Evolutionary conservation across 2,888 invertebrate genomes (phyloP).

Genomic region (Pristionchus arcanus): DNA sequence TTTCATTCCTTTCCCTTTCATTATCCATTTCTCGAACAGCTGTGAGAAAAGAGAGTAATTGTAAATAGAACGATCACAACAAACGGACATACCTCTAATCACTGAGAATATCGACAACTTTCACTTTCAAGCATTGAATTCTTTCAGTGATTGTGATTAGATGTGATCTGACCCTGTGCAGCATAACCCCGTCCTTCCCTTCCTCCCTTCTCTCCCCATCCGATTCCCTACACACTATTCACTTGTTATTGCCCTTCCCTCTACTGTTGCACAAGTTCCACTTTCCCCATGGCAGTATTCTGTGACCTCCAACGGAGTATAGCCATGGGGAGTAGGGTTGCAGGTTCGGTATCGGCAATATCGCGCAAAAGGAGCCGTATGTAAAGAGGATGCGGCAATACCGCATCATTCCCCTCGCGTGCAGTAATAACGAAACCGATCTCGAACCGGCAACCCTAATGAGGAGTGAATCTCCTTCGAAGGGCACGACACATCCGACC

Average conservation of each 20-base stretch:
- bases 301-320: too few relatives aligned
- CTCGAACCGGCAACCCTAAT: too few relatives aligned
- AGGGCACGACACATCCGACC: background rate
- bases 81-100: background rate
- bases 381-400: too few relatives aligned
- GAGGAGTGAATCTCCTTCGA: background rate
- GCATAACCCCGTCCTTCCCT: background rate
- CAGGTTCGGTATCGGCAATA: too few relatives aligned
- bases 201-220: background rate
- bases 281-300: background rate
- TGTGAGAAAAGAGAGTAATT: background rate
- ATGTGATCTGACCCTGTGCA: background rate
- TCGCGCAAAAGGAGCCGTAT: too few relatives aligned
- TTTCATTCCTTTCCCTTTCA: slow-evolving; percentile 2
- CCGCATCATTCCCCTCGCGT: too few relatives aligned
- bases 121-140: background rate
- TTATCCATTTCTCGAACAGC: slow-evolving; percentile 10
- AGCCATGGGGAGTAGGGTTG: too few relatives aligned
- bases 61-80: slow-evolving; percentile 15
- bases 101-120: background rate
- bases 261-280: background rate
- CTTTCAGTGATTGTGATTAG: background rate
- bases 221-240: background rate
- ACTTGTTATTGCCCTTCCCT: background rate
- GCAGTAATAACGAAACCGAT: too few relatives aligned